These are phyloP conservation scores for Corythornis madagascariensis DNA, from an alignment of 2,113 vertebrate genomes.

Conservation along the genomic window DNA sequence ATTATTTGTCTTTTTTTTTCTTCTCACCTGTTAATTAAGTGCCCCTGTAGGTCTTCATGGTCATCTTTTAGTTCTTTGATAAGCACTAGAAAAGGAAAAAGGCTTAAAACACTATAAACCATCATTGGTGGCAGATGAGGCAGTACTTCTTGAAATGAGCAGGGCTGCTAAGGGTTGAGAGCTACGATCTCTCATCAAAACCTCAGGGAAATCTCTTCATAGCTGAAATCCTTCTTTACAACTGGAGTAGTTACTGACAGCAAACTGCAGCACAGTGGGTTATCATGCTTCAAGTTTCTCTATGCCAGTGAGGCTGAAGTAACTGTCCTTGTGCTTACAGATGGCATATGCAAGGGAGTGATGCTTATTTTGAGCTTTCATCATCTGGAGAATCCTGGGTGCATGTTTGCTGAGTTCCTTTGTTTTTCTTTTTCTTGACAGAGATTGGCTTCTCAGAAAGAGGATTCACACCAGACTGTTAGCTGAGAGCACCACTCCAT, in stretches of 20 bases:
- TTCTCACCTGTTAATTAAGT: neutral
- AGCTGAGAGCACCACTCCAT: neutral
- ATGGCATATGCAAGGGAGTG: neutral
- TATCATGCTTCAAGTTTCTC: neutral
- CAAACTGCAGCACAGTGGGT: neutral
- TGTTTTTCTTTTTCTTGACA: neutral
- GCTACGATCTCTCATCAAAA: neutral
- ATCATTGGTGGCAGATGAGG: neutral
- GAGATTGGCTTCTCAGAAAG: neutral
- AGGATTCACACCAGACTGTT: neutral
- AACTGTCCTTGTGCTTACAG: neutral
- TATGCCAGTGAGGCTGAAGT: neutral
- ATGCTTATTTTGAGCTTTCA: neutral
- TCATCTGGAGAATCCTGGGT: neutral
- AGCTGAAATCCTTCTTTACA: neutral
- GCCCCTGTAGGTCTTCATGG: neutral
- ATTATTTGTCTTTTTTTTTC: neutral
- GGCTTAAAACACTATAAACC: neutral
- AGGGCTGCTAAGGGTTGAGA: neutral
- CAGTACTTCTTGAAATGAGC: neutral
- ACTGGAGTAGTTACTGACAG: neutral
- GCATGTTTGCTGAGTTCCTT: neutral
- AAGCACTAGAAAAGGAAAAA: neutral
- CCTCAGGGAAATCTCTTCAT: neutral
- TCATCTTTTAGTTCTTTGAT: neutral